These are phyloP conservation scores for Ooceraea biroi DNA, from an alignment of 1,140 invertebrate species.

Conservation along the genomic window DNA sequence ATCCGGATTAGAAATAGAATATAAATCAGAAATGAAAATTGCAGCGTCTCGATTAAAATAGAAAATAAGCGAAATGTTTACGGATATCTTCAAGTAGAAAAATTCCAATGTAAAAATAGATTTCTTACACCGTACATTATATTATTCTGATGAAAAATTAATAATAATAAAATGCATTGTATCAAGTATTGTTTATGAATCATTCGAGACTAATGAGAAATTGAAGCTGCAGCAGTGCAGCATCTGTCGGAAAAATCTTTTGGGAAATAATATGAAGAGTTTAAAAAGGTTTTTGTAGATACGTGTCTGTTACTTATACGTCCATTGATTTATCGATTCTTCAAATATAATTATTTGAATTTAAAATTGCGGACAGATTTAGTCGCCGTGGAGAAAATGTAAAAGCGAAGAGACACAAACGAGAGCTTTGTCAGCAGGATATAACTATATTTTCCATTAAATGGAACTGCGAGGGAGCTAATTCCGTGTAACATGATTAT, in stretches of 20 bases:
- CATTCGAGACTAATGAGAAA: neutral
- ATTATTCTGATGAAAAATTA: neutral
- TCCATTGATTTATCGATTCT: slow-evolving; percentile 23
- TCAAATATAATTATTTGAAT: slow-evolving; percentile 20
- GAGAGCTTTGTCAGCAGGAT: slow-evolving; percentile 6
- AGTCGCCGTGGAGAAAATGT: neutral
- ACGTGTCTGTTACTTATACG: neutral
- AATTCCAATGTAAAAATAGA: neutral
- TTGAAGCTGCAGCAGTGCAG: neutral
- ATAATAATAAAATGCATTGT: neutral
- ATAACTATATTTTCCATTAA: slow-evolving; percentile 49
- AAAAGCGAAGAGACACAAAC: neutral
- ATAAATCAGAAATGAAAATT: slow-evolving; percentile 1
- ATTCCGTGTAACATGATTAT: slow-evolving; percentile 46
- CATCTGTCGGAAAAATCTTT: neutral
- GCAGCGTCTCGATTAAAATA: neutral
- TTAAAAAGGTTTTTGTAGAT: neutral
- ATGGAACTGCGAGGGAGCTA: slow-evolving; percentile 27
- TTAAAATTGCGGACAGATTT: neutral
- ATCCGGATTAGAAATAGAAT: neutral
- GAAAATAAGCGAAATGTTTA: neutral
- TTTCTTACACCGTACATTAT: neutral
- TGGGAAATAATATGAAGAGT: neutral
- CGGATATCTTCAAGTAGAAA: neutral
- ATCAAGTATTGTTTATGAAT: neutral